Percentiles rank a stretch among this genome's conserved stretches.
These are phyloP conservation scores for Pomatorhinus ruficollis DNA, from an alignment of 2,113 vertebrate genomes.

Conservation along the genomic window DNA sequence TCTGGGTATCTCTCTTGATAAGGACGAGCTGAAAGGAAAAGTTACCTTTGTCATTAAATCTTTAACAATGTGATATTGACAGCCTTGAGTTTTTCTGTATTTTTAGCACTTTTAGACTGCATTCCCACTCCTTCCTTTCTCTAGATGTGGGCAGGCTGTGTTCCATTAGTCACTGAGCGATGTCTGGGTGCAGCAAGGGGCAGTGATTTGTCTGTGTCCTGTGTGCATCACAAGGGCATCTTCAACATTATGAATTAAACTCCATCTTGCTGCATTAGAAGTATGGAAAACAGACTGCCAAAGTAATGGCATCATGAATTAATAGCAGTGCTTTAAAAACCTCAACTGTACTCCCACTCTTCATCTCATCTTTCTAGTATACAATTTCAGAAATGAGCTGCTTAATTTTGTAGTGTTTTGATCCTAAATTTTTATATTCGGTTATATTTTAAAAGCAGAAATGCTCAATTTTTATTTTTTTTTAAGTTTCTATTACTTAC, in stretches of 20 bases:
- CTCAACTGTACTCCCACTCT: background rate
- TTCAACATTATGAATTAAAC: constrained; percentile 61
- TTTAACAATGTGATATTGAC: constrained; percentile 50
- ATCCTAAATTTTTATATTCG: background rate
- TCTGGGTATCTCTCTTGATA: constrained; percentile 23
- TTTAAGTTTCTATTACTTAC: background rate
- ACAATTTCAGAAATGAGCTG: background rate
- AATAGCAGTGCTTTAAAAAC: constrained; percentile 31
- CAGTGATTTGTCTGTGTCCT: constrained; percentile 71
- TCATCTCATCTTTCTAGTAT: constrained; percentile 20
- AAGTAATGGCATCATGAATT: constrained; percentile 28
- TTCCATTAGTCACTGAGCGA: constrained; percentile 58
- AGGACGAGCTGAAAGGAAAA: constrained; percentile 31
- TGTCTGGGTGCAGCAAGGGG: constrained; percentile 43
- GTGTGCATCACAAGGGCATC: constrained; percentile 56
- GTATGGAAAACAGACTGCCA: constrained; percentile 16
- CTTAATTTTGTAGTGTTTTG: background rate
- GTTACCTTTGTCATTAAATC: constrained; percentile 58
- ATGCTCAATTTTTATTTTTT: background rate
- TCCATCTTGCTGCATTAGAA: constrained; percentile 26
- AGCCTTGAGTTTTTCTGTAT: constrained; percentile 22
- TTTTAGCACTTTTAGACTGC: constrained; percentile 48
- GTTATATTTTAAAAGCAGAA: constrained; percentile 1
- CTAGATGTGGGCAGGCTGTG: constrained; percentile 41
- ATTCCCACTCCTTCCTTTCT: constrained; percentile 51